phyloP scores from a whole-genome alignment of 2,888 invertebrate genomes.

The Phlogophora meticulosa region DNA sequence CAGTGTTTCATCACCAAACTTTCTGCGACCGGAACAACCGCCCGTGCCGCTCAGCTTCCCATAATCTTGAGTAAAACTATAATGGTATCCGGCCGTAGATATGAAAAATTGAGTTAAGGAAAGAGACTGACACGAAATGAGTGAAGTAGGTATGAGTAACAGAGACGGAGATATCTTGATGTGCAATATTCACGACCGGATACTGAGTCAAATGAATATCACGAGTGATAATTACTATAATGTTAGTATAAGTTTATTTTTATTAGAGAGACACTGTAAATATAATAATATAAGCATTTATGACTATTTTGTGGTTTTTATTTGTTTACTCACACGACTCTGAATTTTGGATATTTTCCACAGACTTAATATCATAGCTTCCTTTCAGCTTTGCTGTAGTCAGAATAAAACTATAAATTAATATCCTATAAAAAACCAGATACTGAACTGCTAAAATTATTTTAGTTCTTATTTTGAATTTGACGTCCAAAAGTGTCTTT shows the following conservation, averaged over 20 bases:
- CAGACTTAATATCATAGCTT: no score
- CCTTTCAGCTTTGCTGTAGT: no score
- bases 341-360: no score
- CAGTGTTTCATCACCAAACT: conserved; percentile 70
- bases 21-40: conserved; percentile 85
- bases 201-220: not conserved
- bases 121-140: not conserved
- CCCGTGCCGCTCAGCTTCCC: conserved; percentile 79
- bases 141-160: not conserved
- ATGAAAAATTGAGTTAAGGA: not conserved
- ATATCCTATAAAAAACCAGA: no score
- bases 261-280: conserved; percentile 51
- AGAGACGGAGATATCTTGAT: not conserved
- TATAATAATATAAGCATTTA: conserved; percentile 31
- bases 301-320: conserved; percentile 31
- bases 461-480: no score
- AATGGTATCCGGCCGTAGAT: not conserved
- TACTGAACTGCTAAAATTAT: no score
- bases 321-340: conserved; percentile 10
- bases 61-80: conserved; percentile 30
- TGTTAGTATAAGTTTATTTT: conserved; percentile 49
- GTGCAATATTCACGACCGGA: not conserved
- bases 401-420: no score
- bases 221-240: conserved; percentile 44
- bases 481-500: no score